A percentile compares a stretch with the other conserved stretches of the same genome.
phyloP scores from a whole-genome alignment of 2,888 invertebrate species.

The Amphipyra tragopoginis region DNA sequence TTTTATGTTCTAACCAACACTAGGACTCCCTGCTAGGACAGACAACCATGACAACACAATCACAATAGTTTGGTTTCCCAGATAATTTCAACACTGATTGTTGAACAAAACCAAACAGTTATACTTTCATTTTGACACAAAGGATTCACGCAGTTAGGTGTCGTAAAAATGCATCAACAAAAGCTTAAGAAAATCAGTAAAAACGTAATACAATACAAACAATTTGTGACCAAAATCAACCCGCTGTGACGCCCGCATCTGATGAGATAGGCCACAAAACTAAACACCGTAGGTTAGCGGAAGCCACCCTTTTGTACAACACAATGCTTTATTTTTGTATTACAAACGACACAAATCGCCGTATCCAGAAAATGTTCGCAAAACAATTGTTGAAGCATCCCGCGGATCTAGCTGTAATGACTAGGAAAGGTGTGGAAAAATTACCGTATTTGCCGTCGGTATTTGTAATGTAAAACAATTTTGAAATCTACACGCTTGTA shows the following conservation, averaged over 20 bases:
- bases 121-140: constrained; percentile 46
- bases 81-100: constrained; percentile 23
- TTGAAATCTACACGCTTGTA: constrained; percentile 8
- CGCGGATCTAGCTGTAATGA: constrained; percentile 78
- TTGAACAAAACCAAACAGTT: constrained; percentile 48
- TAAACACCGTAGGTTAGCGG: constrained; percentile 75
- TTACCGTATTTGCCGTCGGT: constrained; percentile 29
- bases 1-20: neutral
- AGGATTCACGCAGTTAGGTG: constrained; percentile 24
- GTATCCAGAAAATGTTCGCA: constrained; percentile 76
- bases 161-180: constrained; percentile 49
- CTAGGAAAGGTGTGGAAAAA: constrained; percentile 77
- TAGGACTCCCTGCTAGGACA: constrained; percentile 5
- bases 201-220: constrained; percentile 48
- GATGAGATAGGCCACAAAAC: constrained; percentile 73
- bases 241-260: constrained; percentile 75
- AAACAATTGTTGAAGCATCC: constrained; percentile 80
- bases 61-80: constrained; percentile 20
- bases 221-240: constrained; percentile 56
- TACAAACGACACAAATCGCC: constrained; percentile 74
- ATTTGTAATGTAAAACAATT: constrained; percentile 13
- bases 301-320: constrained; percentile 76
- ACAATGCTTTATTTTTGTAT: constrained; percentile 77
- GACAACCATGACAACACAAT: constrained; percentile 10
- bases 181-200: constrained; percentile 40